phyloP scores from a whole-genome alignment of 2,888 invertebrate species.

The Ellobium chinense region DNA sequence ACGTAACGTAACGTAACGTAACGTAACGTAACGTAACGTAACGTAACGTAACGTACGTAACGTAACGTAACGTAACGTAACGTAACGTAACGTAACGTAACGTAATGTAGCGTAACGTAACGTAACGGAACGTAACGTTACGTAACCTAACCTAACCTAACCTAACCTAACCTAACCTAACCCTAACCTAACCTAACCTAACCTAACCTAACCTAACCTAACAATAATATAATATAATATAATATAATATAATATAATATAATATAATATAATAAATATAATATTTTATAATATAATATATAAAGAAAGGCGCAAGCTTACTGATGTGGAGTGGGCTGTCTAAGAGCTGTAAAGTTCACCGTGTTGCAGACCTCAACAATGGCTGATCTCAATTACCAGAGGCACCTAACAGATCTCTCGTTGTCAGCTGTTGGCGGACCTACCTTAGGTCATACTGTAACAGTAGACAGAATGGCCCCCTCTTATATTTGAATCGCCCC shows the following conservation, averaged over 20 bases:
- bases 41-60: background rate
- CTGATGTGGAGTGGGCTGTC: too few relatives aligned
- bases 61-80: constrained; percentile 4
- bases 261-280: background rate
- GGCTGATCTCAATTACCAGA: too few relatives aligned
- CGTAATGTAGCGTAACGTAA: constrained; percentile 8
- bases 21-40: constrained; percentile 8
- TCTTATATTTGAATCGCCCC: too few relatives aligned
- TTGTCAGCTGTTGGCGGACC: too few relatives aligned
- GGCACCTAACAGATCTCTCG: too few relatives aligned
- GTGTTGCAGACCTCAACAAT: too few relatives aligned
- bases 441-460: too few relatives aligned
- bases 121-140: constrained; percentile 4
- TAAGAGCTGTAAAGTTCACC: too few relatives aligned
- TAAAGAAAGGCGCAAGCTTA: too few relatives aligned
- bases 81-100: constrained; percentile 20
- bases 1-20: background rate
- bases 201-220: constrained; percentile 1
- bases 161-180: constrained; percentile 8
- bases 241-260: background rate
- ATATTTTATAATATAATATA: too few relatives aligned
- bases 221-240: background rate
- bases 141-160: constrained; percentile 12
- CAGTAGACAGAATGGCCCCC: too few relatives aligned
- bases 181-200: constrained; percentile 2